Conservation (phyloP, 1,140 invertebrate genomes). For the Goniozus legneri region DNA sequence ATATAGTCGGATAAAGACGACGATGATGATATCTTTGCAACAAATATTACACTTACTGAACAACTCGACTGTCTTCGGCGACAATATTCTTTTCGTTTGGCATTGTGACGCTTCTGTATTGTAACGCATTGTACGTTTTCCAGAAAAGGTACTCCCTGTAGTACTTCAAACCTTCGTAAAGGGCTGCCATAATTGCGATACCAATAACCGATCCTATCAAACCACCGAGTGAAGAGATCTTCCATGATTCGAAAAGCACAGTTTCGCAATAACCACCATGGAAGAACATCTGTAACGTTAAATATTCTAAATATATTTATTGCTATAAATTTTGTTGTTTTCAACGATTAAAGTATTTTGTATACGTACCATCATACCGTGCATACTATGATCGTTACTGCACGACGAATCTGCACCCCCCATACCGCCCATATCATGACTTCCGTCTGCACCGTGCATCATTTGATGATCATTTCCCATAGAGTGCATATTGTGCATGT, state of each 20-base stretch:
- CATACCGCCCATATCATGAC: no score
- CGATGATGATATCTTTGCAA: conserved; percentile 25
- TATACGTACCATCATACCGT: conserved; percentile 45
- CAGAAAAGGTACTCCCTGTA: conserved; percentile 81
- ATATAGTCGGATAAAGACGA: no score
- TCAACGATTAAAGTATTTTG: not conserved
- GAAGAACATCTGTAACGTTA: conserved; percentile 65
- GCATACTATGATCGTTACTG: no score
- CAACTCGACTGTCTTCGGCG: conserved; percentile 65
- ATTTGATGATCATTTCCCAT: no score
- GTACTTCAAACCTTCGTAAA: conserved; percentile 91
- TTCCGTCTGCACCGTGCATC: no score
- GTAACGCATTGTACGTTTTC: conserved; percentile 71
- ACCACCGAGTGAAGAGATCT: conserved; percentile 66
- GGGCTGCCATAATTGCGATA: conserved; percentile 78
- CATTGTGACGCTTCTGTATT: conserved; percentile 69
- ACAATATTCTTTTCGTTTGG: conserved; percentile 66
- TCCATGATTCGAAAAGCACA: conserved; percentile 78
- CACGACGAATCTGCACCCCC: no score
- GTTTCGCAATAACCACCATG: conserved; percentile 72
- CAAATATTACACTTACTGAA: conserved; percentile 61
- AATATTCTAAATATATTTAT: not conserved
- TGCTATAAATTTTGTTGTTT: not conserved
- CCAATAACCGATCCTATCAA: conserved; percentile 81
- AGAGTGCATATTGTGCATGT: no score